These are phyloP conservation scores for Ditula angustiorana DNA, from an alignment of 2,888 invertebrate genomes.

Conservation along the genomic window DNA sequence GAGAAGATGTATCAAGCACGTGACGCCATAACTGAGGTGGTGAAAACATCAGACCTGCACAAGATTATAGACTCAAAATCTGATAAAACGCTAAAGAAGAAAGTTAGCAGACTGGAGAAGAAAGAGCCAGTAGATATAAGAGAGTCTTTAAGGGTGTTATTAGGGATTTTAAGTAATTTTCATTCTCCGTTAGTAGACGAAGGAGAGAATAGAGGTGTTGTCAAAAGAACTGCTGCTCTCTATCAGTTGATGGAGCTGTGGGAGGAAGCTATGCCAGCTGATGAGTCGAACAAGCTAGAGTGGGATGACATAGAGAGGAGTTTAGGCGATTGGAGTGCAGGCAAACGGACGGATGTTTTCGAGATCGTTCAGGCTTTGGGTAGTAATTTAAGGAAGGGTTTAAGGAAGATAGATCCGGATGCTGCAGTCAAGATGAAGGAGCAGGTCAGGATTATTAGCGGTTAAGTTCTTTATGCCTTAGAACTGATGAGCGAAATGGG, in stretches of 20 bases:
- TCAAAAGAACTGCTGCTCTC: slow-evolving; percentile 9
- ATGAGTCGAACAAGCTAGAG: slow-evolving; percentile 45
- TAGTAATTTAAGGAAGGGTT: slow-evolving; percentile 23
- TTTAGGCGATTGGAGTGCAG: slow-evolving; percentile 48
- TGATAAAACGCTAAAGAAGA: slow-evolving; percentile 38
- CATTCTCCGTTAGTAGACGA: slow-evolving; percentile 25
- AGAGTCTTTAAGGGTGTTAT: slow-evolving; percentile 50
- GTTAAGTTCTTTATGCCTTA: too few species aligned
- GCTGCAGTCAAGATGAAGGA: slow-evolving; percentile 9
- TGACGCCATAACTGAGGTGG: slow-evolving; percentile 55
- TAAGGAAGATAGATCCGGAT: slow-evolving; percentile 22
- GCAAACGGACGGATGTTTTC: slow-evolving; percentile 42
- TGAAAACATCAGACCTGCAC: slow-evolving; percentile 48
- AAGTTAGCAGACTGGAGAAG: slow-evolving; percentile 39
- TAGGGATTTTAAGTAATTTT: not conserved
- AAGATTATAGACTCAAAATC: slow-evolving; percentile 42
- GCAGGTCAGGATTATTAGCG: not conserved
- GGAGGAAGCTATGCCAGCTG: slow-evolving; percentile 47
- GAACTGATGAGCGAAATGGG: too few species aligned
- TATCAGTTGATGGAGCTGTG: slow-evolving; percentile 30
- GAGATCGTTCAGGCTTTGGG: slow-evolving; percentile 45
- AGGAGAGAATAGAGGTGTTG: slow-evolving; percentile 3
- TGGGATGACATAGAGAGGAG: slow-evolving; percentile 49
- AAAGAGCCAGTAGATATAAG: slow-evolving; percentile 40
- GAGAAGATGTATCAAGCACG: slow-evolving; percentile 48